A percentile compares a stretch with the other conserved stretches of the same genome.
Conservation (phyloP, 2,888 invertebrate genomes). For the Synergus umbraculus region DNA sequence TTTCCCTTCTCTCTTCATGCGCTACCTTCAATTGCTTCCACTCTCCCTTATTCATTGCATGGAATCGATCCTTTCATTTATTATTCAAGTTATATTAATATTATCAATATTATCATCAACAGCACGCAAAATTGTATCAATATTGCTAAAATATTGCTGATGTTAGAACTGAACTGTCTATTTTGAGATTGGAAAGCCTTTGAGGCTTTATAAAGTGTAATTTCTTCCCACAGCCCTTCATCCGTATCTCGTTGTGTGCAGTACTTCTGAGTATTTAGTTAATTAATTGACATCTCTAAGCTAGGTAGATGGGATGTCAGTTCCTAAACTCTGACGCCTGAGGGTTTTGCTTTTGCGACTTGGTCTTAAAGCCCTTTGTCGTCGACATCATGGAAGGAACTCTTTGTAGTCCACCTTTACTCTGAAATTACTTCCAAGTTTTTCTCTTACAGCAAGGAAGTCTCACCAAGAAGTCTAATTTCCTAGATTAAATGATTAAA, state of each 20-base stretch:
- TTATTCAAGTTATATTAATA: too few species aligned
- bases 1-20: neutral
- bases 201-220: neutral
- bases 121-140: too few species aligned
- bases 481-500: too few species aligned
- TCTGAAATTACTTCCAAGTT: too few species aligned
- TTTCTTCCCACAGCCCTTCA: neutral
- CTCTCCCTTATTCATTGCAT: neutral
- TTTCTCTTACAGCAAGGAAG: too few species aligned
- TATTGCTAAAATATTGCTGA: too few species aligned
- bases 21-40: neutral
- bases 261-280: slow-evolving; percentile 51
- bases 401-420: too few species aligned
- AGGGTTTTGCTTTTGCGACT: slow-evolving; percentile 64
- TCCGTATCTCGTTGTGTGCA: neutral
- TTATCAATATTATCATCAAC: too few species aligned
- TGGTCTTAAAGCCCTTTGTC: slow-evolving; percentile 64
- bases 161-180: neutral
- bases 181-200: neutral
- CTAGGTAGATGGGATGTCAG: slow-evolving; percentile 70
- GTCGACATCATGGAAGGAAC: slow-evolving; percentile 18
- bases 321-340: slow-evolving; percentile 59
- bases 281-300: slow-evolving; percentile 71
- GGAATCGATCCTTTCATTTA: too few species aligned
- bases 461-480: too few species aligned